Evolutionary conservation across 1,140 invertebrate genomes (phyloP).

Genomic region (Nilaparvata lugens): DNA sequence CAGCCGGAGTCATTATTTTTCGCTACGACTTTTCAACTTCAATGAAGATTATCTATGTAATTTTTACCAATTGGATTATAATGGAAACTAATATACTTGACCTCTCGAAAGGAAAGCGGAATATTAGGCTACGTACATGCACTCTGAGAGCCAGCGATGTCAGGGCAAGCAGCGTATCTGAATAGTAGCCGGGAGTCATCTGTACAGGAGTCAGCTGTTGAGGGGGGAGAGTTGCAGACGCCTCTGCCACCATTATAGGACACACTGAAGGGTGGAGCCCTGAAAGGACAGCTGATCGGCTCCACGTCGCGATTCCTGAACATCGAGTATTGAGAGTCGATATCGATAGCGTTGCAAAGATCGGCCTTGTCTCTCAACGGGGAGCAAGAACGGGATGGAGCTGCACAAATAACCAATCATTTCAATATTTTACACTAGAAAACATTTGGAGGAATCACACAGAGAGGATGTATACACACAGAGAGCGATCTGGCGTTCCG

Average conservation of each 20-base stretch:
- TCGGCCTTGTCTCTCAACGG: slow-evolving; percentile 37
- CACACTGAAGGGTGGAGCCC: slow-evolving; percentile 56
- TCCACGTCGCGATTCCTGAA: slow-evolving; percentile 66
- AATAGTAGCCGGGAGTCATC: slow-evolving; percentile 70
- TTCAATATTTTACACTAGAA: slow-evolving; percentile 17
- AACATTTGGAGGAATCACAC: background rate
- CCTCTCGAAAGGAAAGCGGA: background rate
- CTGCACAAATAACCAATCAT: slow-evolving; percentile 35
- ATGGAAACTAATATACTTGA: background rate
- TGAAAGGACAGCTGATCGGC: slow-evolving; percentile 68
- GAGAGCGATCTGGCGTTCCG: no score
- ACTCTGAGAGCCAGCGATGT: slow-evolving; percentile 63
- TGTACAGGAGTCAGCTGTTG: slow-evolving; percentile 70
- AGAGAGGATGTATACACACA: background rate
- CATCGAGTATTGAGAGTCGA: slow-evolving; percentile 78
- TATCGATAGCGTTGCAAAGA: slow-evolving; percentile 74
- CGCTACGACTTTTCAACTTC: no score
- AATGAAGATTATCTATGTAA: no score
- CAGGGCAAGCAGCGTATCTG: slow-evolving; percentile 85
- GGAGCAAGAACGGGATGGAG: no score
- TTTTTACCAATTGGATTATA: background rate
- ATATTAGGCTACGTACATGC: slow-evolving; percentile 30
- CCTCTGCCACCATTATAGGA: slow-evolving; percentile 67
- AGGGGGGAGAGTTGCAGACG: slow-evolving; percentile 59
- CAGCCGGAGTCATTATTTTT: no score